Base-by-base conservation (phyloP, 2,113 vertebrate species). In the Larimichthys crocea region DNA sequence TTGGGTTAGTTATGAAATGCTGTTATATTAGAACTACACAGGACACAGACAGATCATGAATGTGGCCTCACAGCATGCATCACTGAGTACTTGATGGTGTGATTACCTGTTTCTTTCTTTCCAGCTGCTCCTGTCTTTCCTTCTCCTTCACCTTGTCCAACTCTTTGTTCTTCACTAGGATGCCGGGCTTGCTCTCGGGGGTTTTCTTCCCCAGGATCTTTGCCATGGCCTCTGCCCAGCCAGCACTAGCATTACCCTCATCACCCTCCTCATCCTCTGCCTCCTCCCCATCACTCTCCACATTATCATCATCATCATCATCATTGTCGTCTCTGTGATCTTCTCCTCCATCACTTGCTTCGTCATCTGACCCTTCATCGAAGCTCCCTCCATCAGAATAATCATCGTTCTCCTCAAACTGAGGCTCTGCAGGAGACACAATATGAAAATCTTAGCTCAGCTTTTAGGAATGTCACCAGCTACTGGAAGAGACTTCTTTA, bases 201-300 rank as follows among this genome's bases (percentile, higher is more conserved):
- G 92, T 93, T 73, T 96, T 96, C 92, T 96, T 99, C 60, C 91
- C 95, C 79, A 99, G 95, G 65, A 99, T 94, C 92, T 96, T 97
- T n/a, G 97, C 96, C 98, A 99, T 99, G 80, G 96, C 97, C 22
- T 98, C 95, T 1, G 98, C 98, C 98, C 98, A 99, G 31, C 97
- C 98, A 1, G 86, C 62, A 10, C 93, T 89, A 3, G 93, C 69
- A 3, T 93, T 95, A 6, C 65, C n/a, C 1, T 74, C 86, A 3
- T 59, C 60, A 3, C 12, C 77, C 1, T 55, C 83, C 2, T 64
- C 77, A 0, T 35, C 59, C 46, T 52, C 59, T 22, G 35, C 40
- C 73, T 50, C 35, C 63, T 49, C 55, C 3, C 48, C 65, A 12
- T 82, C 81, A 1, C 44, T 59, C 3, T 17, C 73, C 2, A 5